These are phyloP conservation scores for Drosophila jambulina DNA, from an alignment of 1,140 invertebrate species.

Conservation along the genomic window DNA sequence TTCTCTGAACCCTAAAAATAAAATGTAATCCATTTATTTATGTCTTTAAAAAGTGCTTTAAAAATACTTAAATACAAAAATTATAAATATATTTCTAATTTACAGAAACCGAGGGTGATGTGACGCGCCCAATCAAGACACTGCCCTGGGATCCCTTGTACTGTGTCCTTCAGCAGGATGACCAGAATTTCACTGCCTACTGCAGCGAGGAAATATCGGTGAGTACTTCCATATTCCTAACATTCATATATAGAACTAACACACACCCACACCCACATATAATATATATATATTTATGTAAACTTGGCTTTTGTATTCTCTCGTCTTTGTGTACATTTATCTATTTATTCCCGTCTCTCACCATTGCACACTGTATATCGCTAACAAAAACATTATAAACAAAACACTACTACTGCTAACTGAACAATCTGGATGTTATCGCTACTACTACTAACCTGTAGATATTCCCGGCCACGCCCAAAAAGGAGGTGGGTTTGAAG, in stretches of 20 bases:
- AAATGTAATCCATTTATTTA: background rate
- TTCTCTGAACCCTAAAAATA: too few relatives aligned
- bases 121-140: slow-evolving; percentile 68
- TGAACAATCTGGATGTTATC: slow-evolving; percentile 20
- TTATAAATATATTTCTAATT: background rate
- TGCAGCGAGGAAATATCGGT: slow-evolving; percentile 95
- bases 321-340: slow-evolving; percentile 46
- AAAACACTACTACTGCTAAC: slow-evolving; percentile 3
- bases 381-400: slow-evolving; percentile 32
- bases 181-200: slow-evolving; percentile 93
- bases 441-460: slow-evolving; percentile 62
- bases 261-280: background rate
- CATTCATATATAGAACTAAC: background rate
- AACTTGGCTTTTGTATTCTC: slow-evolving; percentile 40
- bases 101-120: slow-evolving; percentile 81
- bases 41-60: background rate
- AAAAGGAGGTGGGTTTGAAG: slow-evolving; percentile 76
- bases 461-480: slow-evolving; percentile 84
- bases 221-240: slow-evolving; percentile 39
- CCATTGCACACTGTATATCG: slow-evolving; percentile 52
- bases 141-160: slow-evolving; percentile 94
- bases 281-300: slow-evolving; percentile 17
- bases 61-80: background rate
- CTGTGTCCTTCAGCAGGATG: slow-evolving; percentile 94
- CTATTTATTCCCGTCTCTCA: slow-evolving; percentile 44